phyloP scores from a whole-genome alignment of 1,140 invertebrate genomes.

The Drosophila jambulina region DNA sequence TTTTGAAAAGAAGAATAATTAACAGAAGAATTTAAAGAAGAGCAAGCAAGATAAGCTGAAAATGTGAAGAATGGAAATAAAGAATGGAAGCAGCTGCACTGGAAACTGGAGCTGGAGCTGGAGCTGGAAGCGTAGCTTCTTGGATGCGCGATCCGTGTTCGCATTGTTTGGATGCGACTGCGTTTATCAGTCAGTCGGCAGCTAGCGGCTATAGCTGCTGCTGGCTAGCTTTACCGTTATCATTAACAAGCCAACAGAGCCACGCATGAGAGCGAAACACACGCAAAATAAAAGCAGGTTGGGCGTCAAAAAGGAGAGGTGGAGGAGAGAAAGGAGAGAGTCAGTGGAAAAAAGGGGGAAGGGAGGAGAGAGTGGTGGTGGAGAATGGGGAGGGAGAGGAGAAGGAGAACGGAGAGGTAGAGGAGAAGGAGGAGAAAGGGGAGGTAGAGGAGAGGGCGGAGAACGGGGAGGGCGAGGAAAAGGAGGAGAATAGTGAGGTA shows the following conservation, averaged over 20 bases:
- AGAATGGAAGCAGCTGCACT: conserved; percentile 31
- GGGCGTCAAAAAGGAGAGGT: conserved; percentile 6
- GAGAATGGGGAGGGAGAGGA: neutral
- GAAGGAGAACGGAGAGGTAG: too few species aligned
- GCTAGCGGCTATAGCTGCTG: conserved; percentile 7
- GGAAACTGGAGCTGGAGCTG: conserved; percentile 9
- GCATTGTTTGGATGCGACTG: conserved; percentile 67
- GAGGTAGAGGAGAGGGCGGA: neutral
- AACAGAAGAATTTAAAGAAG: neutral
- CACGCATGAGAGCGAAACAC: conserved; percentile 61
- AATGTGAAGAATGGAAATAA: conserved; percentile 2
- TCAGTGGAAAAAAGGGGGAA: neutral
- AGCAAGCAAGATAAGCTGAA: neutral
- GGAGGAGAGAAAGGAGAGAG: conserved; percentile 14
- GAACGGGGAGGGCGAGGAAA: neutral
- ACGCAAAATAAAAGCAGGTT: conserved; percentile 60
- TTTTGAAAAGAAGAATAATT: neutral
- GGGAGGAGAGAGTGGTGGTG: neutral
- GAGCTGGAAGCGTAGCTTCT: neutral
- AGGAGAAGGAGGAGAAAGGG: too few species aligned
- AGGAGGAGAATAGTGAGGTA: neutral
- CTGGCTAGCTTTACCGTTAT: conserved; percentile 67
- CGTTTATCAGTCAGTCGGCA: conserved; percentile 67
- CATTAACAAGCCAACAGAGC: conserved; percentile 70
- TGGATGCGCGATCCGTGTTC: conserved; percentile 49